These are phyloP conservation scores for Canis aureus DNA, from an alignment of 2,113 vertebrate genomes.

Conservation along the genomic window DNA sequence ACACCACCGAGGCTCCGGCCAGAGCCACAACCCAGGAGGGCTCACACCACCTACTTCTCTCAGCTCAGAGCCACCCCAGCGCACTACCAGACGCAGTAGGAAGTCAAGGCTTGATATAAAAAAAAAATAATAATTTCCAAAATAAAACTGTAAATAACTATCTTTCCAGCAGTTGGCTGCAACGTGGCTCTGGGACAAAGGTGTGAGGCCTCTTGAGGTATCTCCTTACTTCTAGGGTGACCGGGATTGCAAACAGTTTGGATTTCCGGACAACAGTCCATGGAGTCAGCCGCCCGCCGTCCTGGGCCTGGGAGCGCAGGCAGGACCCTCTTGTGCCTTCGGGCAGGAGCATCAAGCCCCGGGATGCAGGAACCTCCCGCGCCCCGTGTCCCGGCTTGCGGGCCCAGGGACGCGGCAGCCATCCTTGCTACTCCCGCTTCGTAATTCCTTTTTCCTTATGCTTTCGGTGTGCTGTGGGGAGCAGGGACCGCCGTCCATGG, in stretches of 20 bases:
- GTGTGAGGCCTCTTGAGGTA: not conserved
- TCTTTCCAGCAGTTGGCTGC: not conserved
- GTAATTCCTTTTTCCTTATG: not conserved
- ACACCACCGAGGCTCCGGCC: fast-evolving
- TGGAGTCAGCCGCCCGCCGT: not conserved
- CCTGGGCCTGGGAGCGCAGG: not conserved
- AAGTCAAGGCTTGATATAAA: not conserved
- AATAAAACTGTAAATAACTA: not conserved
- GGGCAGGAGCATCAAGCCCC: not conserved
- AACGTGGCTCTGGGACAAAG: not conserved
- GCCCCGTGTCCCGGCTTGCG: not conserved
- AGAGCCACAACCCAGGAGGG: not conserved
- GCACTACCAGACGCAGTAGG: not conserved
- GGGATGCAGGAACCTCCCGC: too few species aligned
- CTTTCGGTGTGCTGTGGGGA: slow-evolving; percentile 30
- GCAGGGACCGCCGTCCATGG: not conserved
- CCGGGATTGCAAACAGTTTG: not conserved
- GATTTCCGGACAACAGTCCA: not conserved
- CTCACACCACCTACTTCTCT: not conserved
- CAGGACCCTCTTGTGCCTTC: not conserved
- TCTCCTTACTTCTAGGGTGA: not conserved
- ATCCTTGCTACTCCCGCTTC: not conserved
- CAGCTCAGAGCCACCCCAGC: too few species aligned
- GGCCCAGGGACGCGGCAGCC: not conserved
- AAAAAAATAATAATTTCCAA: not conserved